Conservation (phyloP, 1,140 invertebrate species). For the Orchesella cincta region DNA sequence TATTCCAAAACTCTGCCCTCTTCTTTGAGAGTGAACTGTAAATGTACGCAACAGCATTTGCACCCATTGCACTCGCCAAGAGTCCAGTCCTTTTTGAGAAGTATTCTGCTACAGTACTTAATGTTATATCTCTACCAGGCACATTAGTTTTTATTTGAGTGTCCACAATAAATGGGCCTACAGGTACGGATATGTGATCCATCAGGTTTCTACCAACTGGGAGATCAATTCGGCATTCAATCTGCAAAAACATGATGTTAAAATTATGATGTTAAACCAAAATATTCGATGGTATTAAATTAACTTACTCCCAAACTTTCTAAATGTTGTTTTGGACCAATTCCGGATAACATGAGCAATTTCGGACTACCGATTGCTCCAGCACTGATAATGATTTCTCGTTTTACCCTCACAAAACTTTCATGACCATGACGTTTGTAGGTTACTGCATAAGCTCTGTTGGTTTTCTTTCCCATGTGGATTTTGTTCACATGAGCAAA, state of each 20-base stretch:
- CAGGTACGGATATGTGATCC: slow-evolving; percentile 55
- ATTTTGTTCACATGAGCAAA: slow-evolving; percentile 61
- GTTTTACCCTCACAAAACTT: slow-evolving; percentile 40
- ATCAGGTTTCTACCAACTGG: slow-evolving; percentile 58
- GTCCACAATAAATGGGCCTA: slow-evolving; percentile 40
- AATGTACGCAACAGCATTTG: too few species aligned
- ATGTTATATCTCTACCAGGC: slow-evolving; percentile 9
- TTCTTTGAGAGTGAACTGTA: slow-evolving; percentile 30
- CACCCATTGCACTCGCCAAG: slow-evolving; percentile 23
- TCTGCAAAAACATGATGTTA: slow-evolving; percentile 26
- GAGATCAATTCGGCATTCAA: slow-evolving; percentile 26
- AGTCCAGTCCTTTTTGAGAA: slow-evolving; percentile 30
- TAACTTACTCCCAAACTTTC: too few species aligned
- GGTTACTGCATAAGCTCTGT: slow-evolving; percentile 39
- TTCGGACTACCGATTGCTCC: slow-evolving; percentile 49
- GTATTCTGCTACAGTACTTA: slow-evolving; percentile 29
- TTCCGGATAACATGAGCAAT: slow-evolving; percentile 58
- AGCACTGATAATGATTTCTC: slow-evolving; percentile 55
- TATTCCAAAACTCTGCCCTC: background rate
- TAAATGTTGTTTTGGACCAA: slow-evolving; percentile 58
- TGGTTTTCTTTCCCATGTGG: slow-evolving; percentile 9
- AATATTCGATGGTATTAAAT: too few species aligned
- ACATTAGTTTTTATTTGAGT: slow-evolving; percentile 25
- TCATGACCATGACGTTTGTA: slow-evolving; percentile 33
- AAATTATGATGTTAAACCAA: too few species aligned